Conservation (phyloP, 2,888 invertebrate genomes). For the Peribatodes rhomboidaria region DNA sequence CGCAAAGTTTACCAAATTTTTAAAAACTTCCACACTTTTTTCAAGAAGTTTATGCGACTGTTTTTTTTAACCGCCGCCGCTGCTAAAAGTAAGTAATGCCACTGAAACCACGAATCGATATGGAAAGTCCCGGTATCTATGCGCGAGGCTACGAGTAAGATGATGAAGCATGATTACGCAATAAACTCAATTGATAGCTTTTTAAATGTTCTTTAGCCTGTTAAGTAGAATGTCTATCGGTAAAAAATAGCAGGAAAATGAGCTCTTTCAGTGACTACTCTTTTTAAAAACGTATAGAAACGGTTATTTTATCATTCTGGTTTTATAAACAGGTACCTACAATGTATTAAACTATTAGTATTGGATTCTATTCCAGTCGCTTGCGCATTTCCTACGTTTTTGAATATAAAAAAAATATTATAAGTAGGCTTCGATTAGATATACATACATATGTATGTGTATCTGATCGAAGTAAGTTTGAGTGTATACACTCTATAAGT, state of each 20-base stretch:
- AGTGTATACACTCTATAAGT: too few species aligned
- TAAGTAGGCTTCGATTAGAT: too few species aligned
- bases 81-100: neutral
- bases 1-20: too few species aligned
- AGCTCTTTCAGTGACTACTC: conserved; percentile 9
- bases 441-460: too few species aligned
- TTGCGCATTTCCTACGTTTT: too few species aligned
- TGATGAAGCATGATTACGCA: conserved; percentile 36
- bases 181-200: conserved; percentile 35
- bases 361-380: neutral
- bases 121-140: conserved; percentile 23
- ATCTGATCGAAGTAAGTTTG: too few species aligned
- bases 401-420: too few species aligned
- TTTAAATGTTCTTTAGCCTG: conserved; percentile 39
- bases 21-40: too few species aligned
- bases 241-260: conserved; percentile 35
- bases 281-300: neutral
- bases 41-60: too few species aligned
- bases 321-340: neutral
- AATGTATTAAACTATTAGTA: neutral
- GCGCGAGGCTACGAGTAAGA: conserved; percentile 10
- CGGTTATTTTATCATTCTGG: neutral
- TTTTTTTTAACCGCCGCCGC: neutral
- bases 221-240: conserved; percentile 6
- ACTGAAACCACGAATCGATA: conserved; percentile 5